phyloP scores from a whole-genome alignment of 2,113 vertebrate species.

The Paramisgurnus dabryanus region DNA sequence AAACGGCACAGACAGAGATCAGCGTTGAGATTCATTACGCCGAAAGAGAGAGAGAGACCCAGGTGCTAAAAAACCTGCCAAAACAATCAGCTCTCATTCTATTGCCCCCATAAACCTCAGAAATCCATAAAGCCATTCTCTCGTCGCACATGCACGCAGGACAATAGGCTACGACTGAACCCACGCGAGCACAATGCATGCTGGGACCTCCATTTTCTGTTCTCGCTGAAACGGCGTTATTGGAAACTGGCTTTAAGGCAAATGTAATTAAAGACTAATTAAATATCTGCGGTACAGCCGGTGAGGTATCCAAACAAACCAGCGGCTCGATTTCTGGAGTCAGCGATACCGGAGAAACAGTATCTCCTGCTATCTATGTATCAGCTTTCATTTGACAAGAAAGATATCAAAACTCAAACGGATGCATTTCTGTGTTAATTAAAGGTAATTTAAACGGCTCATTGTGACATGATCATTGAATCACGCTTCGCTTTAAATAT shows the following conservation, averaged over 20 bases:
- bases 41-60: conserved; percentile 19
- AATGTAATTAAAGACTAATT: conserved; percentile 19
- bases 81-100: conserved; percentile 49
- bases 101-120: conserved; percentile 30
- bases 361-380: too few species aligned
- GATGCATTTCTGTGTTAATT: too few species aligned
- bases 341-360: not conserved
- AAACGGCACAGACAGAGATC: not conserved
- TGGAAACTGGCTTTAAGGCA: conserved; percentile 1
- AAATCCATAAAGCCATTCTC: conserved; percentile 27
- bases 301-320: not conserved
- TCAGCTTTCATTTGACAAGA: not conserved
- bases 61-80: conserved; percentile 50
- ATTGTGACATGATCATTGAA: too few species aligned
- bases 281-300: conserved; percentile 21
- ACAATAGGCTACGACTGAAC: conserved; percentile 7
- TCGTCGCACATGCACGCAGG: not conserved
- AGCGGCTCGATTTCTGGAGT: not conserved
- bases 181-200: not conserved
- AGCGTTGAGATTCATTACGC: not conserved
- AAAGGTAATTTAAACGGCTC: too few species aligned
- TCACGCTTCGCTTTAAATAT: too few species aligned
- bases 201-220: not conserved
- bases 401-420: too few species aligned
- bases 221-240: not conserved